These are phyloP conservation scores for Otolemur garnettii DNA, from an alignment of 2,113 vertebrate species.

Conservation along the genomic window DNA sequence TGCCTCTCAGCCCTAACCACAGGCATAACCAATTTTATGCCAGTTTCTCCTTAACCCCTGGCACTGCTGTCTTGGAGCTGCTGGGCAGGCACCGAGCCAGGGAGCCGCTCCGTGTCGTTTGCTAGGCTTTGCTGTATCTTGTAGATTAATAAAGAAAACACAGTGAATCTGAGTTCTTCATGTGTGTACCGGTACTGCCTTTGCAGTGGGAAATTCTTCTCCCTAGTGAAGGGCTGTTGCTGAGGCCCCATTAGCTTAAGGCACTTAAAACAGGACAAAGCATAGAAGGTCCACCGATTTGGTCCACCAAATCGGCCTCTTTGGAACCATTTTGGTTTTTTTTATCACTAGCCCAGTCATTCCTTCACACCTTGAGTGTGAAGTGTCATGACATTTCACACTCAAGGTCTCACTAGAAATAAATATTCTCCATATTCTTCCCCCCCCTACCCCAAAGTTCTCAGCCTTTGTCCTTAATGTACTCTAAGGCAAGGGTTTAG, in stretches of 20 bases:
- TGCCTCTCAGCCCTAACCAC: background rate
- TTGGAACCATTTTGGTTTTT: background rate
- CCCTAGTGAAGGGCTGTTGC: background rate
- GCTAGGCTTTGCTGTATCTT: background rate
- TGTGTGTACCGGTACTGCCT: background rate
- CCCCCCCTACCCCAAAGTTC: background rate
- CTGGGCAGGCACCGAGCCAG: background rate
- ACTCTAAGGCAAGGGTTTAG: background rate
- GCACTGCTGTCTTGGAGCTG: background rate
- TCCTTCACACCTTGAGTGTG: background rate
- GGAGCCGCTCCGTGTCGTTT: background rate
- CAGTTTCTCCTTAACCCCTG: background rate
- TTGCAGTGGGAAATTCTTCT: background rate
- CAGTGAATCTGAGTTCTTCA: background rate
- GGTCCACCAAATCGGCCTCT: background rate
- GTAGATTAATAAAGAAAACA: background rate
- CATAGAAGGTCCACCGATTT: background rate
- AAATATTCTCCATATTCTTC: too few species aligned
- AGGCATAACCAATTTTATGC: background rate
- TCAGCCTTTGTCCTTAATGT: background rate
- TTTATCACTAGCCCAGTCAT: background rate
- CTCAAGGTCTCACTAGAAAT: background rate
- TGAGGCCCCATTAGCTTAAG: background rate
- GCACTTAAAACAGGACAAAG: background rate
- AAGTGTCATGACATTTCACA: background rate